Evolutionary conservation across 2,113 vertebrate genomes (phyloP).

Genomic region (Pitta sordida): DNA sequence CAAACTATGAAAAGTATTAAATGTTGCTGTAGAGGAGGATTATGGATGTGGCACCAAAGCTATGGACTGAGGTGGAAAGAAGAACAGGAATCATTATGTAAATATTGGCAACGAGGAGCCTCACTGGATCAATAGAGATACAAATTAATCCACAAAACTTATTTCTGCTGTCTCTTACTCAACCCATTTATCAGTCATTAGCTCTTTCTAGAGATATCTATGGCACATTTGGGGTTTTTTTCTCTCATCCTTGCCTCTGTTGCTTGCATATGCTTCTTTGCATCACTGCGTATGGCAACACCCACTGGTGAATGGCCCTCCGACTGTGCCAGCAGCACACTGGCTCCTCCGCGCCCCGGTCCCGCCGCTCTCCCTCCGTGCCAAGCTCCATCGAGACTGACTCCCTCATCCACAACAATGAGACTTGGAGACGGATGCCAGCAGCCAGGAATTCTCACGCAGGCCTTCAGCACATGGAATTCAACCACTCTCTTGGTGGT

Average conservation of each 20-base stretch:
- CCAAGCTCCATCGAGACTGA: slow-evolving; percentile 63
- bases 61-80: background rate
- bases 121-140: background rate
- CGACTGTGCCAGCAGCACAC: slow-evolving; percentile 26
- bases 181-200: background rate
- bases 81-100: background rate
- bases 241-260: slow-evolving; percentile 21
- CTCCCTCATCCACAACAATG: slow-evolving; percentile 64
- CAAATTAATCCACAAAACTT: background rate
- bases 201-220: slow-evolving; percentile 16
- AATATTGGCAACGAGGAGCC: background rate
- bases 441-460: slow-evolving; percentile 55
- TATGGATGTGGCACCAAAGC: background rate
- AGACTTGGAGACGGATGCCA: slow-evolving; percentile 57
- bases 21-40: background rate
- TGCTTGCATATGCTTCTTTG: slow-evolving; percentile 48
- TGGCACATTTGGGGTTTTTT: background rate
- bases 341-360: slow-evolving; percentile 14
- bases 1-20: background rate
- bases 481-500: slow-evolving; percentile 8
- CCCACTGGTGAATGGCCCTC: slow-evolving; percentile 36
- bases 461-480: slow-evolving; percentile 22
- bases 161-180: background rate
- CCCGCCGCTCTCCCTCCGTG: slow-evolving; percentile 22
- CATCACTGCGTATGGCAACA: slow-evolving; percentile 40